Evolutionary conservation across 2,888 invertebrate species (phyloP).

Genomic region (Xestia c-nigrum): DNA sequence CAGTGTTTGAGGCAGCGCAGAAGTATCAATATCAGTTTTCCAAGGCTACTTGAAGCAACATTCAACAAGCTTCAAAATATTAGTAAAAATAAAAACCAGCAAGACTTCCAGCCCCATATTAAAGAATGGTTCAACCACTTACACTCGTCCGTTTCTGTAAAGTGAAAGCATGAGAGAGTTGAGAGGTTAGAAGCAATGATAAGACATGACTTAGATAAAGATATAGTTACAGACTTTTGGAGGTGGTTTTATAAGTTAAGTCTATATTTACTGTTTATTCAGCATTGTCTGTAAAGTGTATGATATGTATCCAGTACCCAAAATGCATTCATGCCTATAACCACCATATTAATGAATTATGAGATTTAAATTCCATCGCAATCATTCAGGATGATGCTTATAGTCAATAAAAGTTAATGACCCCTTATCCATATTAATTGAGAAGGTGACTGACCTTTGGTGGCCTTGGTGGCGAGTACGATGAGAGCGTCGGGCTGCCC

Average conservation of each 20-base stretch:
- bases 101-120: conserved; percentile 80
- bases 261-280: conserved; percentile 14
- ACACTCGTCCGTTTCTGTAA: conserved; percentile 90
- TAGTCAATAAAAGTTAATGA: conserved; percentile 40
- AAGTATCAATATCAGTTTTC: conserved; percentile 8
- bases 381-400: conserved; percentile 23
- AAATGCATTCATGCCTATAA: conserved; percentile 55
- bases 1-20: conserved; percentile 26
- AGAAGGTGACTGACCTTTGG: conserved; percentile 91
- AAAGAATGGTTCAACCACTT: conserved; percentile 85
- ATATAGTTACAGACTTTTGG: conserved; percentile 17
- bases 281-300: background rate
- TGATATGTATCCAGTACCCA: conserved; percentile 32
- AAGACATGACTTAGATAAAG: conserved; percentile 43
- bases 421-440: conserved; percentile 39
- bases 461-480: conserved; percentile 98
- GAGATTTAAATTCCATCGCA: conserved; percentile 27
- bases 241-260: conserved; percentile 7
- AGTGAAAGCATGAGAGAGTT: conserved; percentile 89
- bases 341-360: conserved; percentile 42
- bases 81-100: conserved; percentile 81
- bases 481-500: conserved; percentile 98
- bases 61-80: conserved; percentile 74
- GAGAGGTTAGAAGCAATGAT: conserved; percentile 83
- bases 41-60: conserved; percentile 57